These are phyloP conservation scores for Coluber constrictor DNA, from an alignment of 2,797 vertebrate species.

Conservation along the genomic window DNA sequence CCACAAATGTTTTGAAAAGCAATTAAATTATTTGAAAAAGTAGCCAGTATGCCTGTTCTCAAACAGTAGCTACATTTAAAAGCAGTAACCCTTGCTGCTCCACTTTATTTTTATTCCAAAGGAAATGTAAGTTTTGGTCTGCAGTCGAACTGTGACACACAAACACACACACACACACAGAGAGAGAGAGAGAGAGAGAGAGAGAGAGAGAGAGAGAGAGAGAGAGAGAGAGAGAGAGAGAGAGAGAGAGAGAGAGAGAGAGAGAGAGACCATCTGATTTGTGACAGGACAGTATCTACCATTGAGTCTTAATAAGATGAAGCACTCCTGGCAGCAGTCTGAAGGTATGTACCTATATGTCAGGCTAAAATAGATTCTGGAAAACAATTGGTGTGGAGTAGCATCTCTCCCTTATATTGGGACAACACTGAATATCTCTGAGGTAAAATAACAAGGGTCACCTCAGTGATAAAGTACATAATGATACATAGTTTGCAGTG, in stretches of 20 bases:
- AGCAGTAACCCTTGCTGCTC: conserved; percentile 31
- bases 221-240: neutral
- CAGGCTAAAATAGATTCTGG: neutral
- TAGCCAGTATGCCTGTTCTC: conserved; percentile 56
- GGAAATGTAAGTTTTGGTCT: conserved; percentile 47
- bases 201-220: too few species aligned
- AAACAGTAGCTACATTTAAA: conserved; percentile 61
- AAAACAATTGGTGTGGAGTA: neutral
- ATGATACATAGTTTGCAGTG: neutral
- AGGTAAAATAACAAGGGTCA: neutral
- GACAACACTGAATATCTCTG: neutral
- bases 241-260: too few species aligned
- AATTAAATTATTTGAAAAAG: conserved; percentile 64
- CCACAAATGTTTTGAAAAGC: conserved; percentile 67
- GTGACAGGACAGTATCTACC: conserved; percentile 33
- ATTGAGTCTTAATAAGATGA: conserved; percentile 6
- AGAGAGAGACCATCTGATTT: conserved; percentile 9
- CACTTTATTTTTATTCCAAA: conserved; percentile 43
- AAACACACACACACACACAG: neutral
- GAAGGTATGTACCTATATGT: neutral
- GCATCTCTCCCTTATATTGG: neutral
- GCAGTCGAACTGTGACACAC: neutral
- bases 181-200: too few species aligned
- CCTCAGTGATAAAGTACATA: neutral
- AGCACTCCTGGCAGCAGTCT: neutral